Evolutionary conservation across 2,888 invertebrate species (phyloP), one percentile per base, ranked within the genome.

Genomic region (Latheticus oryzae): DNA sequence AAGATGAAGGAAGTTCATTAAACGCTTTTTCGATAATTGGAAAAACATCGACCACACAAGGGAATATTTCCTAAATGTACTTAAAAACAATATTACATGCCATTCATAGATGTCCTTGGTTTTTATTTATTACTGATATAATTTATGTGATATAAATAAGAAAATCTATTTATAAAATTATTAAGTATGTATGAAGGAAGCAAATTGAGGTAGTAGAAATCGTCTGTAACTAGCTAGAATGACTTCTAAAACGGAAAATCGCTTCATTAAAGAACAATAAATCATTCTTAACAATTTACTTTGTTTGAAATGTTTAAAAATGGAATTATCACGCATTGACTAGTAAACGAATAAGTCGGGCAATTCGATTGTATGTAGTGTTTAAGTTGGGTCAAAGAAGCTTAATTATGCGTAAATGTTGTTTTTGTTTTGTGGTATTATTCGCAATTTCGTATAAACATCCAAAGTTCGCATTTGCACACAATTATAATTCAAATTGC

Each of bases 401-500:
- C 53, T 43, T 47, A 35, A 54, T 47, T 47, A 54, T 54, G 54
- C 54, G 54, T 54, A 54, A 54, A 45, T 47, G 47, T 54, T 54
- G 54, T 54, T 54, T 54, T 54, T 54, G 54, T 47, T 54, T 50
- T 40, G 32, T 32, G 57, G 61, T 60, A 68, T 64, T 66, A 66
- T 66, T 65, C 65, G 61, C 62, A 66, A 68, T 68, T 66, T 64
- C 66, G 58, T 58, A 62, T 65, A 67, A 69, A 69, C 66, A 62
- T 61, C 54, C 61, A 63, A 67, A 65, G 66, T 70, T 70, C 62
- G 68, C 68, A 67, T 67, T 70, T 66, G 62, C 67, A 69, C 68
- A 70, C 69, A 69, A 68, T 70, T 70, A 68, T 70, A 66, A 70
- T 70, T 70, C 66, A 68, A 70, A 70, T 68, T 67, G 67, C 62